Conservation (phyloP, 2,888 invertebrate species). For the Oegoconia quadripuncta region DNA sequence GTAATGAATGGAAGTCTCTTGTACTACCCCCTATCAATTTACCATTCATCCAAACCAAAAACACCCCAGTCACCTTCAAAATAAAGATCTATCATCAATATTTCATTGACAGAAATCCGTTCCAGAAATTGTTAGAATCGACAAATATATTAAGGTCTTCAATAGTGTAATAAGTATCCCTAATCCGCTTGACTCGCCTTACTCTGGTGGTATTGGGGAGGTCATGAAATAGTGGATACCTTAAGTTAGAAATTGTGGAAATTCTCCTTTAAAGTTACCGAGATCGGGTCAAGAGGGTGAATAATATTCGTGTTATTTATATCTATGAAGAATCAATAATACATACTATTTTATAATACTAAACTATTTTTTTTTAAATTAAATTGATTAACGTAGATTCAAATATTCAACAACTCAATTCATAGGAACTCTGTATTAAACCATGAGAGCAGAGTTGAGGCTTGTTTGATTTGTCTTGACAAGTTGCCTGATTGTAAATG, state of each 20-base stretch:
- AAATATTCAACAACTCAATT: no score
- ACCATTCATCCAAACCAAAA: neutral
- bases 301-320: no score
- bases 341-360: no score
- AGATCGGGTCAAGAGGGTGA: neutral
- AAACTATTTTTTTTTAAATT: no score
- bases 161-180: neutral
- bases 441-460: no score
- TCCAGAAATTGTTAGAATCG: neutral
- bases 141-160: neutral
- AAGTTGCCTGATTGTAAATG: no score
- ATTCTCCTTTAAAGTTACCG: constrained; percentile 1
- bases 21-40: neutral
- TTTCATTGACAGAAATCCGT: neutral
- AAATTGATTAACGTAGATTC: no score
- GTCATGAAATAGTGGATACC: neutral
- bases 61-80: neutral
- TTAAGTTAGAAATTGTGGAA: constrained; percentile 1
- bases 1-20: constrained; percentile 30
- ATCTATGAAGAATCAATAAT: no score
- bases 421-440: no score
- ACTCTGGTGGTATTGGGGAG: neutral
- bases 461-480: no score
- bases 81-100: neutral
- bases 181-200: neutral